Evolutionary conservation across 2,888 invertebrate genomes (phyloP).

Genomic region (Drosophila rellima): DNA sequence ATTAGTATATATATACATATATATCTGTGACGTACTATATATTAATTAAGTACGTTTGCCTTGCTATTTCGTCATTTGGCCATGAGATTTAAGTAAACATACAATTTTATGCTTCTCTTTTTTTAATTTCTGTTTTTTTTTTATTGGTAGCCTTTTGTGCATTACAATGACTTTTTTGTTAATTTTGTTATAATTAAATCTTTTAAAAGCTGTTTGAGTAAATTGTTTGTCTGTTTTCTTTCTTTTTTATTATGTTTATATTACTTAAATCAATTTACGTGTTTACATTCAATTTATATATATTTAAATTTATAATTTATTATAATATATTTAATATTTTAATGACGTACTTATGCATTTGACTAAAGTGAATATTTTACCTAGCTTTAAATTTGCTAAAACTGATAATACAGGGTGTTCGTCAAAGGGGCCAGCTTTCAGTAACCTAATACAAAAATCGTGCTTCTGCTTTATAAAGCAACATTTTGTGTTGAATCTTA

Average conservation of each 20-base stretch:
- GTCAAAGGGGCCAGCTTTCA: conserved; percentile 6
- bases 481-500: conserved; percentile 34
- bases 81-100: conserved; percentile 73
- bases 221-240: conserved; percentile 42
- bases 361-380: conserved; percentile 56
- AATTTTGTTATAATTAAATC: conserved; percentile 52
- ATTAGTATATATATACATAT: conserved; percentile 28
- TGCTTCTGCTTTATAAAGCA: conserved; percentile 59
- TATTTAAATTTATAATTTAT: conserved; percentile 39
- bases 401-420: conserved; percentile 67
- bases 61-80: conserved; percentile 63
- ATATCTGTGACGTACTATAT: conserved; percentile 42
- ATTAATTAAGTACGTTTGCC: conserved; percentile 66
- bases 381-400: conserved; percentile 65
- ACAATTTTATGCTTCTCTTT: conserved; percentile 31
- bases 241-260: conserved; percentile 24
- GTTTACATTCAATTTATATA: conserved; percentile 45
- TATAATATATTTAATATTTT: conserved; percentile 21
- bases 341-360: conserved; percentile 45
- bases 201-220: conserved; percentile 72
- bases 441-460: conserved; percentile 46
- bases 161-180: conserved; percentile 37
- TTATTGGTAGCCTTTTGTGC: conserved; percentile 32
- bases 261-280: conserved; percentile 48
- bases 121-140: conserved; percentile 27